Evolutionary conservation across 2,797 vertebrate species (phyloP).

Genomic region (Eospalax fontanierii): DNA sequence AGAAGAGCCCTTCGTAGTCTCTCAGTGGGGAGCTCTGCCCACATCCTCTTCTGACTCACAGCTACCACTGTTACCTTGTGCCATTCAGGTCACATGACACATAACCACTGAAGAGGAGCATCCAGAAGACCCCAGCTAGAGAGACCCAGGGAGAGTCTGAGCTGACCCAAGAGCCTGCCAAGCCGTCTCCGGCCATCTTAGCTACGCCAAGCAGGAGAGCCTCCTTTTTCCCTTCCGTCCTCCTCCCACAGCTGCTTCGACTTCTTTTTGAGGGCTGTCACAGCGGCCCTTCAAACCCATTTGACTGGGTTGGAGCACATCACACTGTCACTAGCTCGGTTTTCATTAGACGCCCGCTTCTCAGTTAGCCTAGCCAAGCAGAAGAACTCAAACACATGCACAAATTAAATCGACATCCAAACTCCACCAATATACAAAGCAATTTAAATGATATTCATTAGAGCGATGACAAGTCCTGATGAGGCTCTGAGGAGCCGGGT

Average conservation of each 20-base stretch:
- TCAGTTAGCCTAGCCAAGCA: constrained; percentile 98
- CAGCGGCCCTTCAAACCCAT: constrained; percentile 94
- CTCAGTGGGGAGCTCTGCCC: too few relatives aligned
- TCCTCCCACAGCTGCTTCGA: constrained; percentile 76
- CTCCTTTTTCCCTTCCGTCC: background rate
- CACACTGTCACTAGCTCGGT: constrained; percentile 97
- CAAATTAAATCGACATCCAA: constrained; percentile 99
- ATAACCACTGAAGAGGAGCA: too few relatives aligned
- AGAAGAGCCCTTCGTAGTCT: rapidly evolving
- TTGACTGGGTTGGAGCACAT: constrained; percentile 96
- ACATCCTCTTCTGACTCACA: background rate
- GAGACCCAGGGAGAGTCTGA: background rate
- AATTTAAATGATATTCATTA: constrained; percentile 99
- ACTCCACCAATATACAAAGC: constrained; percentile 99
- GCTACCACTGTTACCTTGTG: rapidly evolving
- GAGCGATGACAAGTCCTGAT: constrained; percentile 99
- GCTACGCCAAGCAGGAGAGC: rapidly evolving
- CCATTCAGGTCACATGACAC: rapidly evolving
- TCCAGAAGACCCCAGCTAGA: rapidly evolving
- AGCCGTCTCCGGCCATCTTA: background rate
- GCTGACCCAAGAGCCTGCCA: background rate
- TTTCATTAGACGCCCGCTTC: constrained; percentile 98
- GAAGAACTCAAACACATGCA: constrained; percentile 99
- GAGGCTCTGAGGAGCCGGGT: constrained; percentile 97
- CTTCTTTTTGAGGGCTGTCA: constrained; percentile 93